Conservation (phyloP, 2,797 vertebrate species). For the Protosalanx chinensis region DNA sequence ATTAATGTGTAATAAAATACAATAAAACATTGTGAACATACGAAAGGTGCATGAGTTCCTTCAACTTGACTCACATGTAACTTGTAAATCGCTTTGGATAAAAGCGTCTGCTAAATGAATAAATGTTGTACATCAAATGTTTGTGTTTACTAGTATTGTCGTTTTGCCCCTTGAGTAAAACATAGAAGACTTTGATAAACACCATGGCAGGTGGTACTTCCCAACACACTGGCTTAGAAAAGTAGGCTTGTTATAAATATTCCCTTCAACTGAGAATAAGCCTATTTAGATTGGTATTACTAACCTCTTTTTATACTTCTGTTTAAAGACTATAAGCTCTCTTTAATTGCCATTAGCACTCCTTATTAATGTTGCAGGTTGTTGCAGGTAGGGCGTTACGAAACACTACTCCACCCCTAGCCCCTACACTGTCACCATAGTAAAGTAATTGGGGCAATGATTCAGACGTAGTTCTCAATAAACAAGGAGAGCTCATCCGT, state of each 20-base stretch:
- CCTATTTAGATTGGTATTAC: slow-evolving; percentile 60
- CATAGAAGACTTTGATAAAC: slow-evolving; percentile 2
- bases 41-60: no score
- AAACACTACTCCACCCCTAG: slow-evolving; percentile 15
- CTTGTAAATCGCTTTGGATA: no score
- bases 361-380: slow-evolving; percentile 56
- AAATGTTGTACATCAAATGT: neutral
- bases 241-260: slow-evolving; percentile 63
- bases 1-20: no score
- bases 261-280: slow-evolving; percentile 58
- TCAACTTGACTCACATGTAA: no score
- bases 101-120: no score
- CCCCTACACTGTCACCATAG: slow-evolving; percentile 37
- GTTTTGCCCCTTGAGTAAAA: neutral
- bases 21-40: no score
- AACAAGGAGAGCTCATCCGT: slow-evolving; percentile 69
- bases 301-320: slow-evolving; percentile 56
- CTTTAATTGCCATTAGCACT: slow-evolving; percentile 62
- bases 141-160: neutral
- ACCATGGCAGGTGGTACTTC: slow-evolving; percentile 36
- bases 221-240: slow-evolving; percentile 49
- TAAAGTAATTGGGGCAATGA: slow-evolving; percentile 75
- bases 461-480: slow-evolving; percentile 67
- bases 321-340: slow-evolving; percentile 63
- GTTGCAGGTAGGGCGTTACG: slow-evolving; percentile 48